Base-by-base conservation (phyloP, 2,113 vertebrate species). In the Prochilodus magdalenae region DNA sequence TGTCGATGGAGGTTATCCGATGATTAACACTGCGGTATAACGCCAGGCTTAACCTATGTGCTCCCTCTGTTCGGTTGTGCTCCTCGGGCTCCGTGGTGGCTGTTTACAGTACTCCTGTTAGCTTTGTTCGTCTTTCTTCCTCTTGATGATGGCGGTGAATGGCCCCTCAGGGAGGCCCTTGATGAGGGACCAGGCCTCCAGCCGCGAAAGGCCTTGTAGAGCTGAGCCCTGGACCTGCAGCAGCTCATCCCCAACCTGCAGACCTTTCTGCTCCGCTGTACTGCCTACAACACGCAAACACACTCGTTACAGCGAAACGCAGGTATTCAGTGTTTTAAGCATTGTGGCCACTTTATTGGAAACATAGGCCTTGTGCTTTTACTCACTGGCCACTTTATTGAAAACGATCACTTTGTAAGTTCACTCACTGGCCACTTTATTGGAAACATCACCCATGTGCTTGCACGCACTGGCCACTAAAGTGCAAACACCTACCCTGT, bases 141-240 rank as follows among this genome's bases (percentile, higher is more conserved):
- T 95, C 87, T 88, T 94, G 85, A 98, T 86, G 44, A 93, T 70
- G 0, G 88, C 72, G 0, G 89, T 91, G 79, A 96, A 86, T 0
- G 92, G 90, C 0, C 97, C 97, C 0, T 96, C 95, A 0, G 97
- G 95, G 69, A 99, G 88, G 0, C 92, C 90, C 86, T 98, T 99
- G 87, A 99, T 96, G 79, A 94, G 47, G 70, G 89, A 97, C 97
- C 97, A 98, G 0, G 96, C 98, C 84, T 99, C 97, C 0, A 98
- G 97, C n/a, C 97, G 94, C 0, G 96, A 95, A 80, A 97, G 95
- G 30, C 96, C 96, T 84, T 96, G 95, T 85, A 96, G 67, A 40
- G 80, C 62, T 3, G 85, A 85, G 15, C 90, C 92, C 66, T 96
- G 94, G 55, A 99, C 87, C 65, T 95, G 93, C 80, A 98, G 24